Evolutionary conservation across 2,113 vertebrate species (phyloP), one percentile per base, ranked within the genome.

Genomic region (Anarhynchus alexandrinus): DNA sequence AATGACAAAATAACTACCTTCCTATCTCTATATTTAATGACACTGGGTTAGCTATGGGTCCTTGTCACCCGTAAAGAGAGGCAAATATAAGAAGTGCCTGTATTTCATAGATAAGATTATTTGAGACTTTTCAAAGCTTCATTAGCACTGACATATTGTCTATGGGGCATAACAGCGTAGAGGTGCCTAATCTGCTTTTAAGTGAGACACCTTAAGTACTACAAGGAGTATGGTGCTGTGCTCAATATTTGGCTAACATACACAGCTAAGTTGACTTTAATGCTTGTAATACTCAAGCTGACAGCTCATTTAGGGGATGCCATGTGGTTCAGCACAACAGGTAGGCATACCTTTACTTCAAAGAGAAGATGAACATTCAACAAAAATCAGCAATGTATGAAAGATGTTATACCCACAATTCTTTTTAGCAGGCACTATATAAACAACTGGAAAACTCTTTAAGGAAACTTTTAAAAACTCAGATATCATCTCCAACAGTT

Each of bases 121-220:
- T 30, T 64, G 32, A 65, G 52, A 52, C 36, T 93, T 95, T 27
- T 58, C 18, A 76, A 25, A 65, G n/a, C 36, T 67, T 79, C 52
- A 26, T 96, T 82, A 93, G 23, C 45, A 38, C 43, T 76, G 51
- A 77, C 9, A 29, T n/a, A 40, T 25, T 64, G 7, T 54, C 42
- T 45, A 0, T 10, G 29, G 58, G 52, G 29, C 57, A 4, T 40
- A 72, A 72, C 27, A 54, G 11, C 2, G 0, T 3, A 57, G 45
- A 77, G 15, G 38, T 54, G 30, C 40, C 32, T 61, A 40, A 64
- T 85, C n/a, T 64, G 15, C 38, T 96, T 82, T 55, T 61, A 66
- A 84, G 66, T 38, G 32, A 83, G 77, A 65, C 18, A 23, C 21
- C 22, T 65, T 17, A 88, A 74, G 45, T 66, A 22, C 42, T 58